Base-by-base conservation (phyloP, 1,140 invertebrate genomes). In the Oncopodura yosiiana region DNA sequence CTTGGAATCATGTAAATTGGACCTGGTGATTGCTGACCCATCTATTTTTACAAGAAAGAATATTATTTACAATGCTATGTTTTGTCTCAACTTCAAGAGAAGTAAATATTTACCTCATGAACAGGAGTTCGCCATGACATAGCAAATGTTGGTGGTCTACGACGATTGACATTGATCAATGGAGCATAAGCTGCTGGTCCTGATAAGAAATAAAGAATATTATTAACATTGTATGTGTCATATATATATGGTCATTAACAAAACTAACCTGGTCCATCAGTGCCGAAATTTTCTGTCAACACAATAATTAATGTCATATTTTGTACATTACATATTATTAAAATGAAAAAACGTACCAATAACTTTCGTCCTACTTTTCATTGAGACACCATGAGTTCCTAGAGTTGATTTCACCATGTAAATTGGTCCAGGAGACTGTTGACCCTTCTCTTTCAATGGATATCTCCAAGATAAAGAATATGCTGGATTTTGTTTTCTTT, bases 1-100 rank as follows among this genome's bases (percentile, higher is more conserved):
- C 57, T 39, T 29, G 61, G 61, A 45, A 60, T 43, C 12, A 63
- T 23, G 41, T 63, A 63, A 30, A 63, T 63, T 3, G 61, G 61
- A 12, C 61, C 61, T 19, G 61, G 61, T 3, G 57, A 57, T 6
- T 8, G 11, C 3, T 49, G 4, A 11, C 61, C 61, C 16, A 9
- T 23, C 8, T n/a, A n/a, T n/a, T n/a, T n/a, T n/a, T n/a, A n/a
- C n/a, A n/a, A n/a, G n/a, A n/a, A n/a, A n/a, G n/a, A n/a, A n/a
- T n/a, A n/a, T n/a, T n/a, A n/a, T n/a, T n/a, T n/a, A n/a, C n/a
- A n/a, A n/a, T n/a, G n/a, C n/a, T n/a, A n/a, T n/a, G n/a, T n/a
- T n/a, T n/a, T n/a, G n/a, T n/a, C n/a, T n/a, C n/a, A n/a, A n/a
- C n/a, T n/a, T n/a, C n/a, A n/a, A n/a, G n/a, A n/a, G n/a, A n/a